Percentiles rank a stretch among this genome's conserved stretches.
Evolutionary conservation across 2,113 vertebrate species (phyloP).

Genomic region (Clarias batrachus): DNA sequence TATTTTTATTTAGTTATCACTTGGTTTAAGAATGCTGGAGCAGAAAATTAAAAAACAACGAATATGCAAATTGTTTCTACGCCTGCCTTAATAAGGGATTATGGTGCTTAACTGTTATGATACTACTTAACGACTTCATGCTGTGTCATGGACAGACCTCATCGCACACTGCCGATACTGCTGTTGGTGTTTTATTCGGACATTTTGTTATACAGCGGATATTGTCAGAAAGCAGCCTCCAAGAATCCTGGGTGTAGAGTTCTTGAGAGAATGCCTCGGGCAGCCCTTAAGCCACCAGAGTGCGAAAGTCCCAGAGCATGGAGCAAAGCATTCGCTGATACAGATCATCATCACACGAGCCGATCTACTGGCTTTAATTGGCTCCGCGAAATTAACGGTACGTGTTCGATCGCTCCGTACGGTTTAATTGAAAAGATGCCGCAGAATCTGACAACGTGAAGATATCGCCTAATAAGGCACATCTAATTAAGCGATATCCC

Average conservation of each 20-base stretch:
- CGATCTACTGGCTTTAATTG: conserved; percentile 41
- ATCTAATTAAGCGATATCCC: no score
- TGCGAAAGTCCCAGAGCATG: conserved; percentile 29
- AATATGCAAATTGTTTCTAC: neutral
- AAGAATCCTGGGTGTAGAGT: conserved; percentile 15
- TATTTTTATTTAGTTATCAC: neutral
- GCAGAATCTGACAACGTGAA: no score
- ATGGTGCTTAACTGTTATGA: neutral
- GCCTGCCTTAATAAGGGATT: neutral
- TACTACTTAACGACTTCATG: neutral
- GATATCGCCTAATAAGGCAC: no score
- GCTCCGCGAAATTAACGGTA: conserved; percentile 28
- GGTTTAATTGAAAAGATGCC: neutral
- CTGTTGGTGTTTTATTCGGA: conserved; percentile 25
- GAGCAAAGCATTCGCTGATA: neutral
- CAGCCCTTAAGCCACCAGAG: conserved; percentile 40
- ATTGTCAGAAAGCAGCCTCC: conserved; percentile 46
- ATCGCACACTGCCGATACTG: conserved; percentile 5
- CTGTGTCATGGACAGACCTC: neutral
- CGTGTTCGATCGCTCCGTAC: conserved; percentile 15
- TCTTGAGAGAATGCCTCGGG: conserved; percentile 37
- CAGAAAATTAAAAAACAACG: no score
- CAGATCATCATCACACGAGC: neutral
- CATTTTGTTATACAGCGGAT: conserved; percentile 31
- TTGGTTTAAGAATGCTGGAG: no score